Base-by-base conservation (phyloP, 1,140 invertebrate genomes). In the Drosophila lacertosa region DNA sequence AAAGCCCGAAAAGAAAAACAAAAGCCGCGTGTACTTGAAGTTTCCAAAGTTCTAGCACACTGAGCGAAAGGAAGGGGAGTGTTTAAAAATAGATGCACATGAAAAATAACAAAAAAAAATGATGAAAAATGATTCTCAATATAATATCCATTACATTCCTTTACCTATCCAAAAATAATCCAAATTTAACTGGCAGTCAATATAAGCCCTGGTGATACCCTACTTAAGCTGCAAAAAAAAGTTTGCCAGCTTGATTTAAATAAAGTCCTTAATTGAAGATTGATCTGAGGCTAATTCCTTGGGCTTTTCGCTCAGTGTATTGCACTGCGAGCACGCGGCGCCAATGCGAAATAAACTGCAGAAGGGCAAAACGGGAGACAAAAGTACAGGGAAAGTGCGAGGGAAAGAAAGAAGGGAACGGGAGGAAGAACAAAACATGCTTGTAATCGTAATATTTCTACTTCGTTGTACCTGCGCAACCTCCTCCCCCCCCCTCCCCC, bases 21-120 rank as follows among this genome's bases (percentile, higher is more conserved):
- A 81, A 63, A 77, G 66, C 47, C 40, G 66, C 62, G 45, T 69
- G 64, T 71, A 74, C 77, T 84, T 77, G 64, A 55, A 81, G 62
- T 62, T 60, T 35, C 32, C 53, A 44, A 71, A 74, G 60, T 62
- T 78, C 33, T 37, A 48, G 29, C 58, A 66, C 63, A 66, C 63
- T 50, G 53, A 33, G 40, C 18, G 7, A 47, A 58, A 22, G n/a
- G n/a, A n/a, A n/a, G n/a, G n/a, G n/a, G n/a, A n/a, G n/a, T n/a
- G n/a, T 15, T 39, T 22, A 5, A 15, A 37, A 10, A 13, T 22
- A 15, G 29, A 16, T 16, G 24, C 10, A 11, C 7, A 50, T 15
- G 10, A 1, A 9, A 10, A 42, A 24, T n/a, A 26, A 1, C 16
- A 32, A 26, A 32, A 22, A 37, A 3, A 37, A 33, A 22, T 32